These are phyloP conservation scores for Phylloscopus trochiloides DNA, from an alignment of 2,113 vertebrate species.

Conservation along the genomic window DNA sequence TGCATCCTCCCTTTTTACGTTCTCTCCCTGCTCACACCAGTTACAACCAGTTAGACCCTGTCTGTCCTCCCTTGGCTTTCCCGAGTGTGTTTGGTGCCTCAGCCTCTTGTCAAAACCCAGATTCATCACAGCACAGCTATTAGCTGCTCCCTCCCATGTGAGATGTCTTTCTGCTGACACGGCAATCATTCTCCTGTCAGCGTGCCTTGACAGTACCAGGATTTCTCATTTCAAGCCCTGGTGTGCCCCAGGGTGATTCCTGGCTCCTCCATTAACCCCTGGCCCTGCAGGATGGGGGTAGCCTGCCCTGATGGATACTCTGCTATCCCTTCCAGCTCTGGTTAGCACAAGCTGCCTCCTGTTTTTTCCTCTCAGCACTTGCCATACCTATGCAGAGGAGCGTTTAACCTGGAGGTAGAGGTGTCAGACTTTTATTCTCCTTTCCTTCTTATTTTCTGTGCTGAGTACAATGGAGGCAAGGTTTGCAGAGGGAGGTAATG, in stretches of 20 bases:
- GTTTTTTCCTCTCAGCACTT: background rate
- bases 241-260: constrained; percentile 9
- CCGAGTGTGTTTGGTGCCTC: rapidly evolving
- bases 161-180: background rate
- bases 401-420: background rate
- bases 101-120: background rate
- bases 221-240: background rate
- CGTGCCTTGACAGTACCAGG: background rate
- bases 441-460: background rate
- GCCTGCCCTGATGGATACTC: background rate
- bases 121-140: background rate
- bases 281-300: background rate
- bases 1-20: no score
- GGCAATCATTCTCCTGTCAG: constrained; percentile 9
- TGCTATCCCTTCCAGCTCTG: background rate
- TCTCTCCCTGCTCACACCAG: background rate
- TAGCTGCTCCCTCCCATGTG: background rate
- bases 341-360: background rate
- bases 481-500: constrained; percentile 50
- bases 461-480: constrained; percentile 29
- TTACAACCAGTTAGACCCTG: background rate
- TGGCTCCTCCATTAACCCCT: constrained; percentile 4
- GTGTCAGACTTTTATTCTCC: background rate
- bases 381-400: background rate
- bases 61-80: background rate